Conservation (phyloP, 37 sponge, comb jelly and placozoan genomes). For the Theonella swinhoei region DNA sequence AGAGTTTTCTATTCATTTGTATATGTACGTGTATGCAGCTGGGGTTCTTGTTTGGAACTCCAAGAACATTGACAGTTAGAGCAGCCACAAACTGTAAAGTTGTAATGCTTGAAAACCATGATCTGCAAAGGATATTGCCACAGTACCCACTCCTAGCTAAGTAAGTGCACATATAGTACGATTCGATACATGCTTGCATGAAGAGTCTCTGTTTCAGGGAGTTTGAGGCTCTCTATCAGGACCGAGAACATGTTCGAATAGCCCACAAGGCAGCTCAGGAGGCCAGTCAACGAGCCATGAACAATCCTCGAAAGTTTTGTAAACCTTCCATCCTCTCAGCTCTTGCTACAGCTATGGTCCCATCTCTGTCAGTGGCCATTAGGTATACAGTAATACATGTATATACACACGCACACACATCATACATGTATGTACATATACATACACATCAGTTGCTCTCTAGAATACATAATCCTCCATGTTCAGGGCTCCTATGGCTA, state of each 20-base stretch:
- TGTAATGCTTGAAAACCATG: slow-evolving; percentile 53
- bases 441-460: too few relatives aligned
- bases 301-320: slow-evolving; percentile 30
- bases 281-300: slow-evolving; percentile 49
- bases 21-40: slow-evolving; percentile 2
- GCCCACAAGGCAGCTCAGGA: slow-evolving; percentile 38
- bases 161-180: slow-evolving; percentile 11
- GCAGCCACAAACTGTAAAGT: slow-evolving; percentile 81
- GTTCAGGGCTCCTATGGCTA: slow-evolving; percentile 12
- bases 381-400: neutral
- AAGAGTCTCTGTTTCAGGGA: slow-evolving; percentile 12
- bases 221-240: slow-evolving; percentile 10
- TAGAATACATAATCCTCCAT: too few relatives aligned
- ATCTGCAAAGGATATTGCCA: slow-evolving; percentile 42
- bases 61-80: slow-evolving; percentile 52
- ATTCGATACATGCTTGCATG: neutral
- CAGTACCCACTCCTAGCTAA: slow-evolving; percentile 57
- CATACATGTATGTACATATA: too few relatives aligned
- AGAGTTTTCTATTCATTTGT: neutral
- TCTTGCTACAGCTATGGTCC: slow-evolving; percentile 49
- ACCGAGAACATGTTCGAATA: slow-evolving; percentile 30
- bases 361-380: slow-evolving; percentile 35
- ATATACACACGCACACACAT: too few relatives aligned
- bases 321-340: slow-evolving; percentile 39
- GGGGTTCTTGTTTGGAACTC: slow-evolving; percentile 68